Base-by-base conservation (phyloP, 2,888 invertebrate genomes). In the Patella pellucida region DNA sequence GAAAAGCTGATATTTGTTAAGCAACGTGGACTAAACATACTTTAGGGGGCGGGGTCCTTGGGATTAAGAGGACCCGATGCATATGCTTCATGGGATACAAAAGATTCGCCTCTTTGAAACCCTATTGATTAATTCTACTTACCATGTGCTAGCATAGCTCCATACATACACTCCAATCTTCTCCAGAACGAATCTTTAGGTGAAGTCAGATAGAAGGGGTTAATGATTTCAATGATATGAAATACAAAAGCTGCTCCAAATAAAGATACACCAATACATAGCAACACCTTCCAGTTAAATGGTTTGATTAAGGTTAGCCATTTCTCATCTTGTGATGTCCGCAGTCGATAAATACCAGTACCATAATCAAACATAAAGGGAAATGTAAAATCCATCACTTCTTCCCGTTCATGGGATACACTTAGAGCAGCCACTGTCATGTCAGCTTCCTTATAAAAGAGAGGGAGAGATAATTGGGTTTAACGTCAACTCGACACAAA, bases 111-210 rank as follows among this genome's bases (percentile, higher is more conserved):
- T 4, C 31, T 0, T 31, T 31, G 3, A 31, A 3, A 4, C 31
- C 31, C 31, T 41, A 9, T 41, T 41, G 1, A 0, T 41, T 0
- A 9, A 41, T 9, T 1, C 1, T 9, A 41, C 41, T 75, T 87
- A 95, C 96, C 97, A 94, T 97, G 97, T 86, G 97, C 97, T 62
- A 97, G 92, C 73, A 97, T 92, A 1, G 97, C 96, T 0, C 97
- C 97, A 87, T 96, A 97, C 88, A 96, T 94, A 87, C 97, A 97
- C 9, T 41, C 41, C 41, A 41, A 41, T 9, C 41, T 41, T 9
- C 41, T 41, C 41, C 41, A 41, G 41, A 41, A 41, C 41, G 41
- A 41, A 9, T 41, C 41, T 9, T 41, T 7, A 9, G 41, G 41
- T 41, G 41, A 41, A 9, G 41, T 41, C 0, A 62, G 76, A 68